Percentiles rank a stretch among this genome's conserved stretches.
Evolutionary conservation across 2,113 vertebrate genomes (phyloP).

Genomic region (Chlamydotis undulata): DNA sequence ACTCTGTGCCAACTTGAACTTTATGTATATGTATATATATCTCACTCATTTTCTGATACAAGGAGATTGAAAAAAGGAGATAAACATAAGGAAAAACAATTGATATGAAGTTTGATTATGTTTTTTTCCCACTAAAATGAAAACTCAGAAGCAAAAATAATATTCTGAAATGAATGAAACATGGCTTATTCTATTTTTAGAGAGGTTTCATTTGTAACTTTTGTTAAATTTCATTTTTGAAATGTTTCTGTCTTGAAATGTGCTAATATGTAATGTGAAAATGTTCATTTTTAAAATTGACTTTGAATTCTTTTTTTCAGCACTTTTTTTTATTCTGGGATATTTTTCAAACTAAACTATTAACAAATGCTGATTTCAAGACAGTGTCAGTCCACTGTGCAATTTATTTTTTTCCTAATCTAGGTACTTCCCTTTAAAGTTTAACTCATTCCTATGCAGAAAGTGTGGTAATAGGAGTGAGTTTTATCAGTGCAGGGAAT

Average conservation of each 20-base stretch:
- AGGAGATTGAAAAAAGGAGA: background rate
- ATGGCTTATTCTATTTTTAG: background rate
- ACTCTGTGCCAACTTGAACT: background rate
- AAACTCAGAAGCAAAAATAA: background rate
- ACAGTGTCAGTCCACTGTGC: background rate
- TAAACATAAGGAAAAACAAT: background rate
- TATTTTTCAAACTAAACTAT: background rate
- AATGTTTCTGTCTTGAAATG: background rate
- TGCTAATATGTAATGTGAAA: background rate
- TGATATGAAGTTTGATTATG: background rate
- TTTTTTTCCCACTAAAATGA: background rate
- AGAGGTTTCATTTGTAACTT: background rate
- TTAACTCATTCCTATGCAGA: background rate
- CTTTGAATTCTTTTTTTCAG: background rate
- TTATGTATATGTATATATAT: too few species aligned
- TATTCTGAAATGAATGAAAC: background rate
- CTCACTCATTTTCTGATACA: background rate
- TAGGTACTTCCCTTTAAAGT: background rate
- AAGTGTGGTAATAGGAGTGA: background rate
- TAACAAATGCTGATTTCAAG: background rate
- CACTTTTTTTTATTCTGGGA: background rate
- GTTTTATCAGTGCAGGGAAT: background rate
- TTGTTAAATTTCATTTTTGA: background rate
- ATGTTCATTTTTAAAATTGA: background rate
- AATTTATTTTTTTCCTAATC: background rate